Evolutionary conservation across 2,888 invertebrate genomes (phyloP), one percentile per base, ranked within the genome.

Genomic region (Agonum fuliginosum): DNA sequence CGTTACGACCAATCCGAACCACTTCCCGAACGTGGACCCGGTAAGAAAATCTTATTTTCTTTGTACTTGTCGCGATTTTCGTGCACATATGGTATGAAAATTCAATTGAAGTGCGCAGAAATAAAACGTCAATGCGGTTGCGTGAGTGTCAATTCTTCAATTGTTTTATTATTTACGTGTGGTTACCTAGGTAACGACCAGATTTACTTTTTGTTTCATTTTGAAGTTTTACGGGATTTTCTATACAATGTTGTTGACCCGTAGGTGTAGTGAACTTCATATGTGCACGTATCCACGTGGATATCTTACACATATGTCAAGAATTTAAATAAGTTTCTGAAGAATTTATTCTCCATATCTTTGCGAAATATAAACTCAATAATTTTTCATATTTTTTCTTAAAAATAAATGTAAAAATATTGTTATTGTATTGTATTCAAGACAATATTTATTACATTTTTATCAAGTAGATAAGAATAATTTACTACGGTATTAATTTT

Each of bases 1-100:
- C 82, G 79, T 27, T 81, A 81, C 65, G 81, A 83, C 76, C 83
- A 85, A 72, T 80, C 82, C 24, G 84, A 86, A 79, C 85, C 85
- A 37, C 83, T 89, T 43, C 88, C 89, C 6, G 88, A 88, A 81
- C 84, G 87, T 78, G 88, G 89, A 81, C 87, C 89, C 81, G 89
- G 90, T 90, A 87, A 89, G 89, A 86, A 79, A 65, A 65, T 72
- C 69, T 27, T 41, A 19, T 51, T 70, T 78, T 71, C 54, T 24
- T 48, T 65, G 30, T 20, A 48, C 51, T 79, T 79, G 22, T 27
- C 48, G 37, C 10, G 24, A 48, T 67, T 78, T 54, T 65, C 24
- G 43, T 43, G 54, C 34, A 58, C 69, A 73, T 79, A 70, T 78
- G 78, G 76, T 69, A 62, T 51, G 69, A 54, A 48, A 69, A 69